These are phyloP conservation scores for Pterocles orientalis DNA, from an alignment of 2,113 vertebrate species.

Conservation along the genomic window DNA sequence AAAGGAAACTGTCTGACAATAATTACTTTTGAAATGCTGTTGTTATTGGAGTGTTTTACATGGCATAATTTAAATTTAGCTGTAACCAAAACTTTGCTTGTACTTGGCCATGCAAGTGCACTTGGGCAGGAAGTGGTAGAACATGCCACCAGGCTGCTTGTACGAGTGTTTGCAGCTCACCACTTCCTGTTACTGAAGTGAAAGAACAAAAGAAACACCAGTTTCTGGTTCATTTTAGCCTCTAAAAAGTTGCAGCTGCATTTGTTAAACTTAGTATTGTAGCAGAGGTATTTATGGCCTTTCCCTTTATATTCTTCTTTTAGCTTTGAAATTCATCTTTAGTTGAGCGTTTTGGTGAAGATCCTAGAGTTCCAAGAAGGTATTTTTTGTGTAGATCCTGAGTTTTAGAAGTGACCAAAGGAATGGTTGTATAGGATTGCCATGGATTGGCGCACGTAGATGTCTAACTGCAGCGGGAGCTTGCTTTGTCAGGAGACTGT, in stretches of 20 bases:
- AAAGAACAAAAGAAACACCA: conserved; percentile 35
- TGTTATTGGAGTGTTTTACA: background rate
- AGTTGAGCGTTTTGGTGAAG: background rate
- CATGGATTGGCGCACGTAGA: background rate
- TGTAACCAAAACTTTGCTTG: background rate
- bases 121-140: conserved; percentile 57
- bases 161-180: conserved; percentile 6
- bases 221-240: background rate
- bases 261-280: background rate
- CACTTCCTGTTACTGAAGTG: conserved; percentile 59
- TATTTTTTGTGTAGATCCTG: background rate
- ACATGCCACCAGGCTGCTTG: background rate
- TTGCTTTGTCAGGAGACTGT: background rate
- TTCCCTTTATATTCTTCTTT: background rate
- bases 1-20: background rate
- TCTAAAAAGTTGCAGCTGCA: background rate
- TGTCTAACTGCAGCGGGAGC: background rate
- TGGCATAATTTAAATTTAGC: background rate
- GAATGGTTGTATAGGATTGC: background rate
- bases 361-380: background rate
- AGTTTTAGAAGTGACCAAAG: background rate
- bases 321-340: background rate
- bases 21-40: background rate
- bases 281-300: background rate
- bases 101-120: background rate